phyloP scores from a whole-genome alignment of 1,140 invertebrate genomes.

The Tachypleus tridentatus region DNA sequence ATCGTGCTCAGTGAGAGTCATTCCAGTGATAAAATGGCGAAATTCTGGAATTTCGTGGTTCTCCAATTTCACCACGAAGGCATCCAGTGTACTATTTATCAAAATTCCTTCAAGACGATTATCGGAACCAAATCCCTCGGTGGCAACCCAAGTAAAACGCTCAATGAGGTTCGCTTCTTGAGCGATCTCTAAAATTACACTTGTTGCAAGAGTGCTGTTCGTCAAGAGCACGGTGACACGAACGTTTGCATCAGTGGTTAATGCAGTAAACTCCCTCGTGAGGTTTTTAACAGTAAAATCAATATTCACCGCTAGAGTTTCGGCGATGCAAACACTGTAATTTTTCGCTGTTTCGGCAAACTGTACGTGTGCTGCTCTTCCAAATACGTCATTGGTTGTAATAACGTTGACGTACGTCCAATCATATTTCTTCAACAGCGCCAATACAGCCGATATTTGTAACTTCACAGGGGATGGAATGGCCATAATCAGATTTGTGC shows the following conservation, averaged over 20 bases:
- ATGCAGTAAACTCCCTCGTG: slow-evolving; percentile 4
- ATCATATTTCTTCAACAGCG: slow-evolving; percentile 11
- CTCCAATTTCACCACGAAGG: slow-evolving; percentile 29
- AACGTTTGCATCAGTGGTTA: slow-evolving; percentile 4
- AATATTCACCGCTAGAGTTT: slow-evolving; percentile 10
- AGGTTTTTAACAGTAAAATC: slow-evolving; percentile 3
- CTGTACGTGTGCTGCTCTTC: slow-evolving; percentile 4
- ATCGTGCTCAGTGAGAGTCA: slow-evolving; percentile 30
- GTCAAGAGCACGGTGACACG: slow-evolving; percentile 13
- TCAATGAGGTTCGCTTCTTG: slow-evolving; percentile 3
- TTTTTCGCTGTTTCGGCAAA: slow-evolving; percentile 15
- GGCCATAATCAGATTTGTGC: not conserved
- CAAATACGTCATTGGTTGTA: slow-evolving; percentile 15
- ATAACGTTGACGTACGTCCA: slow-evolving; percentile 19
- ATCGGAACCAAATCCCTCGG: slow-evolving; percentile 15
- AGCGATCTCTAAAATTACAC: slow-evolving; percentile 11
- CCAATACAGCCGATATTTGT: slow-evolving; percentile 12
- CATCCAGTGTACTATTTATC: slow-evolving; percentile 26
- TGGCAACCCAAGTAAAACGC: slow-evolving; percentile 13
- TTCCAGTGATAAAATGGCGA: slow-evolving; percentile 31
- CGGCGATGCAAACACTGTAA: slow-evolving; percentile 11
- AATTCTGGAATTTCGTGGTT: slow-evolving; percentile 35
- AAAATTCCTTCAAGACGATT: slow-evolving; percentile 28
- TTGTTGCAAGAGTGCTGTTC: slow-evolving; percentile 6
- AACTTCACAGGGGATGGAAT: slow-evolving; percentile 5